Evolutionary conservation across 2,113 vertebrate species (phyloP), one percentile per base, ranked within the genome.

Genomic region (Cavia porcellus): DNA sequence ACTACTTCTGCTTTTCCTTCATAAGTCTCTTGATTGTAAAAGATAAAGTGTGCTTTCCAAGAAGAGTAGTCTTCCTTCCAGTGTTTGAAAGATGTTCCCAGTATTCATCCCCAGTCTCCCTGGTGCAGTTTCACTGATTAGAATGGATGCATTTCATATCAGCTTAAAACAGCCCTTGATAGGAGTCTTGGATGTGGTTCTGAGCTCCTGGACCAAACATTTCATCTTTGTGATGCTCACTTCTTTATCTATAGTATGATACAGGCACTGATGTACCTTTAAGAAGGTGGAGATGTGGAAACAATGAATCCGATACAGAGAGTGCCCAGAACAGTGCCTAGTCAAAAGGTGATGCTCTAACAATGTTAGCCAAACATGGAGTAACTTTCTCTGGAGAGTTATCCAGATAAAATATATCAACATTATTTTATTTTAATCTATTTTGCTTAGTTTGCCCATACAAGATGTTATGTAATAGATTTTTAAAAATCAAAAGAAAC

Each of bases 401-500:
- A 61, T 24, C 86, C 30, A 86, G 42, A 50, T 72, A 57, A 72
- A 87, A 59, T 74, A 35, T 14, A 42, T 81, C 45, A 61, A 79
- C 2, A 64, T 83, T 45, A 86, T 79, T 96, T 97, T 90, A 2
- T 85, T 61, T 59, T 77, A 83, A 42, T 90, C 32, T 62, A 84
- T 79, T 90, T 94, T 82, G 22, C 35, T 94, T 92, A 64, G 28
- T 11, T 81, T 88, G 32, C 38, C 24, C 74, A 15, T 45, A 45
- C 24, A 83, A 68, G 28, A 72, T 13, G 81, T 95, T 61, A 90
- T 50, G 15, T 59, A 96, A 75, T 32, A 68, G n/a, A 85, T 70
- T 45, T 92, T 90, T 50, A 96, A 90, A 96, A 96, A 79, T 79
- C 7, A 74, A 94, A 88, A 94, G 57, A 96, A 77, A 62, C 64